A percentile compares a stretch with the other conserved stretches of the same genome.
Conservation (phyloP, 2,888 invertebrate genomes). For the Tiliacea citrago region DNA sequence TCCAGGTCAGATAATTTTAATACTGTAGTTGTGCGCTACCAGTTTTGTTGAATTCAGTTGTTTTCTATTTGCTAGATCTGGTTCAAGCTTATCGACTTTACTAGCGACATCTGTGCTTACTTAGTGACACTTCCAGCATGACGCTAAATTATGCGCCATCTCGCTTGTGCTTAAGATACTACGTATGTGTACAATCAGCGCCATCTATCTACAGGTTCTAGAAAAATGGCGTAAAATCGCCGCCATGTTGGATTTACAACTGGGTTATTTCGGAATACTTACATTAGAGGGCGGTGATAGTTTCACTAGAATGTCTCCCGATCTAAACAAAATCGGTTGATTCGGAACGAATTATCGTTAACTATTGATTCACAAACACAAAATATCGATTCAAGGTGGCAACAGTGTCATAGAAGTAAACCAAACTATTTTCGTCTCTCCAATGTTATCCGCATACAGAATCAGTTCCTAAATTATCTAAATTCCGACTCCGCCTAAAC, state of each 20-base stretch:
- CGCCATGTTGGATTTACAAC: conserved; percentile 28
- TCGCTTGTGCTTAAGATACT: conserved; percentile 1
- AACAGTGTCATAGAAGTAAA: background rate
- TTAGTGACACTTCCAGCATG: background rate
- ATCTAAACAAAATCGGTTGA: background rate
- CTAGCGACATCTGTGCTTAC: conserved; percentile 50
- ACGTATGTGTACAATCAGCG: background rate
- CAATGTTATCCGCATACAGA: background rate
- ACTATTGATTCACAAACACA: background rate
- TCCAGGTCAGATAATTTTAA: conserved; percentile 91
- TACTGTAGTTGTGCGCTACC: background rate
- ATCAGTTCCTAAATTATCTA: conserved; percentile 25
- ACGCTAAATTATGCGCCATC: conserved; percentile 31
- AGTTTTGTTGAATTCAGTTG: background rate
- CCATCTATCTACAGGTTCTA: conserved; percentile 37
- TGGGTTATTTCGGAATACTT: background rate
- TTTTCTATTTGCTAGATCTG: too few relatives aligned
- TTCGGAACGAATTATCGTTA: background rate
- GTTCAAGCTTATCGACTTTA: background rate
- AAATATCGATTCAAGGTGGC: background rate
- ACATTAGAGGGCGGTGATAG: conserved; percentile 47
- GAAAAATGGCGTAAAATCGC: background rate
- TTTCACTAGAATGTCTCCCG: background rate
- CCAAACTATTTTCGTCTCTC: background rate
- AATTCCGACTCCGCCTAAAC: conserved; percentile 41